Evolutionary conservation across 2,797 vertebrate species (phyloP).

Genomic region (Fistularia commersonii): DNA sequence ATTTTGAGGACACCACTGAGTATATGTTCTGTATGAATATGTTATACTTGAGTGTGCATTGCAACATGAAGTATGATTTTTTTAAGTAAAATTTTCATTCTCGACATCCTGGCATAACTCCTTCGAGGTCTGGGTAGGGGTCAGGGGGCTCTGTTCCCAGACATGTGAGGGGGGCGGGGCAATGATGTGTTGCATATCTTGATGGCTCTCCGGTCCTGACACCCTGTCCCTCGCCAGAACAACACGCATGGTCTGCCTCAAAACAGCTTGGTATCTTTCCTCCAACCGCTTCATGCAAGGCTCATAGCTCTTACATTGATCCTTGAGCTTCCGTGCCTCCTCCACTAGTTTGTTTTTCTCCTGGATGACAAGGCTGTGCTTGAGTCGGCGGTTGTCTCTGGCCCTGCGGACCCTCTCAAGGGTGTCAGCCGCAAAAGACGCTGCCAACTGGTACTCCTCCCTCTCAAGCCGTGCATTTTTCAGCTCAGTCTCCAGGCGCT

Average conservation of each 20-base stretch:
- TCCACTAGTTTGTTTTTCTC: slow-evolving; percentile 82
- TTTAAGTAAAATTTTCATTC: too few species aligned
- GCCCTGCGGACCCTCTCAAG: slow-evolving; percentile 77
- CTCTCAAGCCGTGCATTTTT: slow-evolving; percentile 72
- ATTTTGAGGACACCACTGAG: too few species aligned
- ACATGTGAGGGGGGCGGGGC: neutral
- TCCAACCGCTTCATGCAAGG: slow-evolving; percentile 75
- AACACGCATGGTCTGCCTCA: slow-evolving; percentile 80
- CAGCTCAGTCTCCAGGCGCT: slow-evolving; percentile 77
- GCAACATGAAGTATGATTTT: too few species aligned
- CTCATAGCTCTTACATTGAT: slow-evolving; percentile 80
- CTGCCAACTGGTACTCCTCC: slow-evolving; percentile 70
- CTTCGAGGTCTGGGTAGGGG: slow-evolving; percentile 42
- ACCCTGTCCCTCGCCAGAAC: slow-evolving; percentile 80
- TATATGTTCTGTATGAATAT: too few species aligned
- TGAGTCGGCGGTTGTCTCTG: slow-evolving; percentile 82
- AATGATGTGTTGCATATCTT: neutral
- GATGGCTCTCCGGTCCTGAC: slow-evolving; percentile 52
- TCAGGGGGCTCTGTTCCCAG: too few species aligned
- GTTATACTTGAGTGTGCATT: too few species aligned
- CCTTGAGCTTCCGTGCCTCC: slow-evolving; percentile 83
- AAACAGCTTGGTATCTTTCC: slow-evolving; percentile 78
- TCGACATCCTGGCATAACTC: neutral
- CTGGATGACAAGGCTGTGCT: slow-evolving; percentile 79
- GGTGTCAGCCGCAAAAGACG: slow-evolving; percentile 71